These are phyloP conservation scores for Liolophura sinensis DNA, from an alignment of 1,140 invertebrate genomes.

Conservation along the genomic window DNA sequence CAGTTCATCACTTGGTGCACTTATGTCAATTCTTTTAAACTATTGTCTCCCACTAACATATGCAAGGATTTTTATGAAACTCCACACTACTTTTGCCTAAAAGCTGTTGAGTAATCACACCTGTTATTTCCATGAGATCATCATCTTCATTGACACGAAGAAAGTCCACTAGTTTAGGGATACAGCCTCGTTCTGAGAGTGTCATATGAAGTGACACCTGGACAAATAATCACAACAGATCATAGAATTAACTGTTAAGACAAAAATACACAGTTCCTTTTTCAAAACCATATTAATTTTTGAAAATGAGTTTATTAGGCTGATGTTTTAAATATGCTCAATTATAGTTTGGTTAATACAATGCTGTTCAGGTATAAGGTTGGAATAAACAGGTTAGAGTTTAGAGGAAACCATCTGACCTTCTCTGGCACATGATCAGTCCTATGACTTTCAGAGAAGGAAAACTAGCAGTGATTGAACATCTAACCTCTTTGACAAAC, in stretches of 20 bases:
- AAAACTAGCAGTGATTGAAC: not conserved
- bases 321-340: not conserved
- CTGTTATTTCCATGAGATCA: constrained; percentile 30
- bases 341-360: not conserved
- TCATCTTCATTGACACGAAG: constrained; percentile 34
- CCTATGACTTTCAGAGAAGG: not conserved
- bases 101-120: constrained; percentile 15
- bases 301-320: too few species aligned
- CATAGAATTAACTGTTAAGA: not conserved
- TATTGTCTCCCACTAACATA: too few species aligned
- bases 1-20: too few species aligned
- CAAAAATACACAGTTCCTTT: not conserved
- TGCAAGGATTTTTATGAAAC: too few species aligned
- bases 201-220: constrained; percentile 31
- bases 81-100: too few species aligned
- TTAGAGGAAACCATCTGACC: not conserved
- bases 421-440: not conserved
- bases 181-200: constrained; percentile 34
- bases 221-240: not conserved
- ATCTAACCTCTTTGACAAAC: not conserved
- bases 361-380: not conserved
- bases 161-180: constrained; percentile 35
- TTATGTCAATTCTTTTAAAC: too few species aligned
- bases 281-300: not conserved
- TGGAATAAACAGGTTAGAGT: not conserved